Evolutionary conservation across 2,797 vertebrate genomes (phyloP).

Genomic region (Morus bassanus): DNA sequence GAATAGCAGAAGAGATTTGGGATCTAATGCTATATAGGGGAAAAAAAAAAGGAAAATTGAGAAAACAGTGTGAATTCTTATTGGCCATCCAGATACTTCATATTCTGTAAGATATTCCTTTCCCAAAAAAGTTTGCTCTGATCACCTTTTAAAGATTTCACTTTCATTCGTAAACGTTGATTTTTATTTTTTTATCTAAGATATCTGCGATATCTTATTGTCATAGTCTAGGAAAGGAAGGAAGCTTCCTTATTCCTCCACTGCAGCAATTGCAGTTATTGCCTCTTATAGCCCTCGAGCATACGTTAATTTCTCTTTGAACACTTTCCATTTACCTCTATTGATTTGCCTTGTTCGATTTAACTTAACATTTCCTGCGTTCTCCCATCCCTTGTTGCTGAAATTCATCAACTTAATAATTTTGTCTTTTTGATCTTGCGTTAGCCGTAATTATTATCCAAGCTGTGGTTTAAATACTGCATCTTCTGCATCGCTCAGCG

Average conservation of each 20-base stretch:
- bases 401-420: conserved; percentile 48
- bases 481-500: background rate
- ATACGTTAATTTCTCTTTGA: conserved; percentile 54
- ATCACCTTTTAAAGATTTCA: background rate
- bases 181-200: background rate
- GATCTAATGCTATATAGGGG: background rate
- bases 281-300: conserved; percentile 23
- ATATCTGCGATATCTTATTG: background rate
- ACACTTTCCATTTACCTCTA: conserved; percentile 57
- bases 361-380: conserved; percentile 8
- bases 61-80: background rate
- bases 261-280: conserved; percentile 32
- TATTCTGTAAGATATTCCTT: background rate
- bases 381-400: conserved; percentile 30
- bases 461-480: conserved; percentile 1
- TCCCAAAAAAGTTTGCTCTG: background rate
- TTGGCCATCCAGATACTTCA: background rate
- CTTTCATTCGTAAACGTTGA: background rate
- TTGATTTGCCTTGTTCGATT: conserved; percentile 57
- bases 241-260: background rate
- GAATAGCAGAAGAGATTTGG: background rate
- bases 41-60: background rate
- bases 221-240: background rate
- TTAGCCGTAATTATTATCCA: conserved; percentile 41
- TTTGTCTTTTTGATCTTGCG: conserved; percentile 49